Conservation (phyloP, 1,140 invertebrate species). For the Diabrotica virgifera region DNA sequence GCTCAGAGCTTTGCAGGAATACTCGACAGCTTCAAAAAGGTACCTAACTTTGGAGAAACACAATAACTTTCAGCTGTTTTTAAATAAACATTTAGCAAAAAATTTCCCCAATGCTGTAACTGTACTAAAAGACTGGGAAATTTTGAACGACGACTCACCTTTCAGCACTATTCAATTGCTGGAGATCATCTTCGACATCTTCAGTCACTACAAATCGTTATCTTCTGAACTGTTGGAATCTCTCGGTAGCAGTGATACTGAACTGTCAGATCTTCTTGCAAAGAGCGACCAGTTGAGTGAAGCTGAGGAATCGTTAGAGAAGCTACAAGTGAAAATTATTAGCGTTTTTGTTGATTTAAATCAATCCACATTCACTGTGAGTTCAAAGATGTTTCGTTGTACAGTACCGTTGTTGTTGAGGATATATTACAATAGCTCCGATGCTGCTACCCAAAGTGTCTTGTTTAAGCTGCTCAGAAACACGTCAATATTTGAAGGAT, state of each 20-base stretch:
- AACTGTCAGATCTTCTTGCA: constrained; percentile 52
- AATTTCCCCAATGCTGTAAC: constrained; percentile 53
- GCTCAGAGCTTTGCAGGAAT: constrained; percentile 49
- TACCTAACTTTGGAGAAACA: constrained; percentile 34
- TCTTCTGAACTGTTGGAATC: constrained; percentile 55
- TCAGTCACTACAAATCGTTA: constrained; percentile 55
- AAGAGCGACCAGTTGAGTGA: constrained; percentile 43
- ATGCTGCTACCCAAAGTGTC: constrained; percentile 48
- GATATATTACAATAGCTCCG: constrained; percentile 53
- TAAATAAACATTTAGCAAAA: constrained; percentile 52
- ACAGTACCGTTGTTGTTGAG: constrained; percentile 57
- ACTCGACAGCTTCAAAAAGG: constrained; percentile 46
- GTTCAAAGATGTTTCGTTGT: constrained; percentile 57
- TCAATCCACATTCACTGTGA: constrained; percentile 54
- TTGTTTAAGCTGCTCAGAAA: constrained; percentile 57
- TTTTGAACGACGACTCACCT: constrained; percentile 37
- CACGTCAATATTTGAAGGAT: constrained; percentile 61
- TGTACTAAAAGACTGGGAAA: constrained; percentile 52
- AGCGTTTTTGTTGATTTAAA: constrained; percentile 60
- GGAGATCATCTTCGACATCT: constrained; percentile 53
- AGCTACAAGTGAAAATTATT: constrained; percentile 63
- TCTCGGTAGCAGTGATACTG: constrained; percentile 40
- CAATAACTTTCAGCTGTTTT: constrained; percentile 47
- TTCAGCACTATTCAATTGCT: constrained; percentile 44
- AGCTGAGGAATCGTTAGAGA: constrained; percentile 33